Conservation (phyloP, 1,140 invertebrate species). For the Lasaia peninsularis region DNA sequence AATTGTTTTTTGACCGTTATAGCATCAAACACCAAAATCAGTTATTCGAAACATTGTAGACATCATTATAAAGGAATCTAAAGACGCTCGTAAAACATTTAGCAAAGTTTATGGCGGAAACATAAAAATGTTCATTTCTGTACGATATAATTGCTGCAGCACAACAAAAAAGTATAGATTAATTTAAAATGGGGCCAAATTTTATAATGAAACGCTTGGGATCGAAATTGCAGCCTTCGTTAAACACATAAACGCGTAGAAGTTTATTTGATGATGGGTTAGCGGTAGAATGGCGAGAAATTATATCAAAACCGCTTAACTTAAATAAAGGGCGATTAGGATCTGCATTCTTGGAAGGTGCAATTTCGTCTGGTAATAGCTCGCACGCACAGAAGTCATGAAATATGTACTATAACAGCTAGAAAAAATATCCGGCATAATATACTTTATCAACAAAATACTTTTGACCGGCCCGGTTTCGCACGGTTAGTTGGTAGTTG, state of each 20-base stretch:
- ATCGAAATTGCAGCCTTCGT: slow-evolving; percentile 48
- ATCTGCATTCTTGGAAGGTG: slow-evolving; percentile 41
- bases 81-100: neutral
- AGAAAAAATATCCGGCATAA: too few relatives aligned
- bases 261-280: slow-evolving; percentile 67
- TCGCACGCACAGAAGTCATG: slow-evolving; percentile 13
- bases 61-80: neutral
- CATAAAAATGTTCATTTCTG: neutral
- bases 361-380: slow-evolving; percentile 32
- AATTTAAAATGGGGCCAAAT: slow-evolving; percentile 38
- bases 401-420: too few relatives aligned
- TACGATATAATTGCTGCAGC: slow-evolving; percentile 20
- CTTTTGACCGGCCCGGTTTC: too few relatives aligned
- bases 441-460: too few relatives aligned
- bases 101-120: neutral
- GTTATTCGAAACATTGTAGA: too few relatives aligned
- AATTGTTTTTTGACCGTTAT: too few relatives aligned
- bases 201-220: slow-evolving; percentile 58
- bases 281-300: slow-evolving; percentile 41
- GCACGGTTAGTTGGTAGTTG: too few relatives aligned
- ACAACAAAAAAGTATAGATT: slow-evolving; percentile 17
- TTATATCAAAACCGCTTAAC: slow-evolving; percentile 66
- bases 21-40: too few relatives aligned
- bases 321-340: slow-evolving; percentile 50
- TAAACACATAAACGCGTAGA: slow-evolving; percentile 65